These are phyloP conservation scores for Phylloscopus trochiloides DNA, from an alignment of 2,113 vertebrate genomes.

Conservation along the genomic window DNA sequence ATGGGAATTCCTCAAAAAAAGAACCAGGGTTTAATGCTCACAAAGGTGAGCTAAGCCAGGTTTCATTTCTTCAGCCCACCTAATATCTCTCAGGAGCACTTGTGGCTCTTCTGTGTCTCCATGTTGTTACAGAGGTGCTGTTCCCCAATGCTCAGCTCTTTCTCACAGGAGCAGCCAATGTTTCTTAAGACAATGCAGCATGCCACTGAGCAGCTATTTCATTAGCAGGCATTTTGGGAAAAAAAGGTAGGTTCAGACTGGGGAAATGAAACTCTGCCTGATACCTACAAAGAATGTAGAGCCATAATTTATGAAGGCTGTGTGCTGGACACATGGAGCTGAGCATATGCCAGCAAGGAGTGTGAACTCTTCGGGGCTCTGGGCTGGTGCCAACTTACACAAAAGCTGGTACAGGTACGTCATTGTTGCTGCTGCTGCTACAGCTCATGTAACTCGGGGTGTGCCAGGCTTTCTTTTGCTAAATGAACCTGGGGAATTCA, in stretches of 20 bases:
- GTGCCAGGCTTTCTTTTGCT: not conserved
- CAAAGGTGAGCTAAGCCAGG: not conserved
- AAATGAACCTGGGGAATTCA: not conserved
- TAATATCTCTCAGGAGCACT: not conserved
- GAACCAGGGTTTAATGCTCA: not conserved
- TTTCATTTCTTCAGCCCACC: not conserved
- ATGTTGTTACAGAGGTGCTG: accelerated
- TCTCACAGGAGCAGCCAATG: not conserved
- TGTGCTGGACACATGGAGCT: not conserved
- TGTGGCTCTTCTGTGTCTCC: not conserved
- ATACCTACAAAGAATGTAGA: not conserved
- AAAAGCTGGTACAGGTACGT: not conserved
- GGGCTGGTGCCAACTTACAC: not conserved
- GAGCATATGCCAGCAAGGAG: not conserved
- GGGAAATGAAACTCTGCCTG: not conserved
- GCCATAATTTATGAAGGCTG: not conserved
- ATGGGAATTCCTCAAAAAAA: not conserved
- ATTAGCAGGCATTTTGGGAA: not conserved
- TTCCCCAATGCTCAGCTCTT: not conserved
- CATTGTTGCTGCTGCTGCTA: not conserved
- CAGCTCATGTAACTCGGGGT: not conserved
- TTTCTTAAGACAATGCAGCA: not conserved
- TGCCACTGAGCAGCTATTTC: not conserved
- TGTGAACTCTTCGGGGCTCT: not conserved
- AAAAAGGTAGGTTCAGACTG: not conserved